Conservation (phyloP, 2,113 vertebrate species). For the Rhineura floridana region DNA sequence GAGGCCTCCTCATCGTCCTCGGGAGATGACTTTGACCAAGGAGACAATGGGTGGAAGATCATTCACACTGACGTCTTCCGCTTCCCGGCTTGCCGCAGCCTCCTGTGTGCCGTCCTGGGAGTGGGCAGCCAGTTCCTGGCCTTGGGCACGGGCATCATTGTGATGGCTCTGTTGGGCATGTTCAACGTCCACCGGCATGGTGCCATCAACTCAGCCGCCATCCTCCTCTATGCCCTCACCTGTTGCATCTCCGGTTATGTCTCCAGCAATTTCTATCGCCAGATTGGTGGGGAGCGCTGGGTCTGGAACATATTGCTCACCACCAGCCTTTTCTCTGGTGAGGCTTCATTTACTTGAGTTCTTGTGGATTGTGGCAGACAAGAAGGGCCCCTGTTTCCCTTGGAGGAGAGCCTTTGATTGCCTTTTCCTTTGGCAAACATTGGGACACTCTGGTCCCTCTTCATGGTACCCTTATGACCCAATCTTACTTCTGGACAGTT, state of each 20-base stretch:
- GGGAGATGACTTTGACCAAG: conserved; percentile 89
- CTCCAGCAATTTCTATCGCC: conserved; percentile 90
- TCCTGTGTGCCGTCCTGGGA: conserved; percentile 88
- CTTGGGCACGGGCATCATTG: conserved; percentile 88
- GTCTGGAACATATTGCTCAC: conserved; percentile 95
- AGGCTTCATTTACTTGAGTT: not conserved
- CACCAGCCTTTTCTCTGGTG: conserved; percentile 90
- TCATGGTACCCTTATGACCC: not conserved
- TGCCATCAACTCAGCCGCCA: conserved; percentile 91
- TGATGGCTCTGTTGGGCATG: conserved; percentile 90
- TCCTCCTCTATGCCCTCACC: conserved; percentile 89
- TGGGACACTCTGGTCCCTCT: not conserved
- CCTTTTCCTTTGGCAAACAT: not conserved
- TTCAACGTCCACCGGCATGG: conserved; percentile 91
- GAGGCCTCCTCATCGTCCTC: conserved; percentile 65
- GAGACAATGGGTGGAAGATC: conserved; percentile 95
- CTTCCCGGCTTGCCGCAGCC: conserved; percentile 87
- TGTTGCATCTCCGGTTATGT: conserved; percentile 91
- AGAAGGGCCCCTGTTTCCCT: not conserved
- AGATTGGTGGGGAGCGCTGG: conserved; percentile 89
- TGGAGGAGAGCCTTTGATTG: not conserved
- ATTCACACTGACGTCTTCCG: conserved; percentile 94
- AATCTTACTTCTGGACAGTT: not conserved
- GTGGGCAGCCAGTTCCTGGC: conserved; percentile 93
- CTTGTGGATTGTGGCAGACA: not conserved